phyloP scores from a whole-genome alignment of 2,888 invertebrate genomes.

The Mesorhabditis belari region DNA sequence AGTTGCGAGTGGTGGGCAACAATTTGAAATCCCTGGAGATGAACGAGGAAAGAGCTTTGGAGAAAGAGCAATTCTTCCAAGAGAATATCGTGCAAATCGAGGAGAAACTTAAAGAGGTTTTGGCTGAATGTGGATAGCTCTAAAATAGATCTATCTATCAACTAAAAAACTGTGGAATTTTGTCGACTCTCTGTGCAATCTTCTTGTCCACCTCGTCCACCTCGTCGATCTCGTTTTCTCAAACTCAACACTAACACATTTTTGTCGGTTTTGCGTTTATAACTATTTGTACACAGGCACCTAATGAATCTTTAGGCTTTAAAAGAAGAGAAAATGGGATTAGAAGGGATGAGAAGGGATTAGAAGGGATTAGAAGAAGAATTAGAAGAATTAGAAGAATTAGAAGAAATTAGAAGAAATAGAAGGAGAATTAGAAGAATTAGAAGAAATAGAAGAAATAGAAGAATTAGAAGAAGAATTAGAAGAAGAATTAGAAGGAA shows the following conservation, averaged over 20 bases:
- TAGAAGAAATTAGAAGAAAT: background rate
- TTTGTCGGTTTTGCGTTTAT: background rate
- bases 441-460: background rate
- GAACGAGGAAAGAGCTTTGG: slow-evolving; percentile 95
- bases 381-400: background rate
- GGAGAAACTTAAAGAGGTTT: slow-evolving; percentile 83
- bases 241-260: slow-evolving; percentile 9
- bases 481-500: background rate
- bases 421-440: background rate
- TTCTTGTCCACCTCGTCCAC: slow-evolving; percentile 1
- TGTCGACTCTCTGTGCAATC: background rate
- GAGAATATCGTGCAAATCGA: slow-evolving; percentile 80
- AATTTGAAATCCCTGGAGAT: slow-evolving; percentile 99
- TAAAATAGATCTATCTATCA: background rate
- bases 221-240: slow-evolving; percentile 6
- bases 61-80: slow-evolving; percentile 87
- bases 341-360: background rate
- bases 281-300: background rate
- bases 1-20: slow-evolving; percentile 98
- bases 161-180: too few relatives aligned
- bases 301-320: background rate
- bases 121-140: background rate
- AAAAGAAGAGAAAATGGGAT: background rate
- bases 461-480: background rate
- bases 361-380: background rate